A percentile compares a stretch with the other conserved stretches of the same genome.
Conservation (phyloP, 1,140 invertebrate species). For the Apolygus lucorum region DNA sequence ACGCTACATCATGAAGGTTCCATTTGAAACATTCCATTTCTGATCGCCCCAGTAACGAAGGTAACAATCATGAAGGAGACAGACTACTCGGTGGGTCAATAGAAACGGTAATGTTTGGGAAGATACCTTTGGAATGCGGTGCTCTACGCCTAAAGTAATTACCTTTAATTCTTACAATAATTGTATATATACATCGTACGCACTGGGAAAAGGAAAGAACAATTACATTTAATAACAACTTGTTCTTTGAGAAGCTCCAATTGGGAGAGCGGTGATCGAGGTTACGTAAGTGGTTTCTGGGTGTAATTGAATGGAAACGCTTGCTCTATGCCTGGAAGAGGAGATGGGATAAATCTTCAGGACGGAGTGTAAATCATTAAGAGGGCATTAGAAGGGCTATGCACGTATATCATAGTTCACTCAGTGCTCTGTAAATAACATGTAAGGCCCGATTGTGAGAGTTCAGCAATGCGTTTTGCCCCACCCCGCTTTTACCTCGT, state of each 20-base stretch:
- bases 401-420: slow-evolving; percentile 11
- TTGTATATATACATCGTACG: not conserved
- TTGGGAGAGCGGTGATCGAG: not conserved
- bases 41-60: not conserved
- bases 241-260: slow-evolving; percentile 2
- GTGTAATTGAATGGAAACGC: slow-evolving; percentile 14
- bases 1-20: not conserved
- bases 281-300: slow-evolving; percentile 15
- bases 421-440: not conserved
- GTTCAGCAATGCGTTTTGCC: too few relatives aligned
- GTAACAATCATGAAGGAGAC: not conserved
- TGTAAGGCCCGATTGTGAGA: slow-evolving; percentile 5
- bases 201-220: not conserved
- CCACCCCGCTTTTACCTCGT: too few relatives aligned
- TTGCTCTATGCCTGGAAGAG: not conserved
- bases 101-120: not conserved
- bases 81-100: not conserved
- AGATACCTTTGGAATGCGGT: not conserved
- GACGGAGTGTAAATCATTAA: slow-evolving; percentile 6
- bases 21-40: not conserved
- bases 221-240: slow-evolving; percentile 5
- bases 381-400: not conserved
- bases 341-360: slow-evolving; percentile 8
- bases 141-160: slow-evolving; percentile 1
- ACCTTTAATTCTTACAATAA: slow-evolving; percentile 11